A percentile compares a stretch with the other conserved stretches of the same genome.
phyloP scores from a whole-genome alignment of 2,113 vertebrate species.

The Murina feae region DNA sequence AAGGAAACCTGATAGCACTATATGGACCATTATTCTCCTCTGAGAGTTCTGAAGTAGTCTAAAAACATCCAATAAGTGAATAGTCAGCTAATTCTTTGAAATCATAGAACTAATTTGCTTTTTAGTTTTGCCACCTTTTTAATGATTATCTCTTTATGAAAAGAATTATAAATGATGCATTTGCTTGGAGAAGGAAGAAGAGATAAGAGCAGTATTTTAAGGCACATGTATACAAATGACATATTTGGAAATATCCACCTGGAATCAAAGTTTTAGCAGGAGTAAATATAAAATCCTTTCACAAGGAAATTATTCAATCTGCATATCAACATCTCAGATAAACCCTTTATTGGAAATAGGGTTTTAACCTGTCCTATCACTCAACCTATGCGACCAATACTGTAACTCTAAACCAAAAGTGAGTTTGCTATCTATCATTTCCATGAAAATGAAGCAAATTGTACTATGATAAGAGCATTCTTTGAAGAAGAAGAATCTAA shows the following conservation, averaged over 20 bases:
- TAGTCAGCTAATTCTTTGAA: slow-evolving; percentile 65
- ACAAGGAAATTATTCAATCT: slow-evolving; percentile 18
- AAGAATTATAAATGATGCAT: slow-evolving; percentile 70
- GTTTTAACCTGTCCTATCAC: neutral
- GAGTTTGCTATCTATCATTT: neutral
- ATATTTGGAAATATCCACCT: slow-evolving; percentile 26
- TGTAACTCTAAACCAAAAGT: neutral
- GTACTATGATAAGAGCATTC: neutral
- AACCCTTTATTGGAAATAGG: neutral
- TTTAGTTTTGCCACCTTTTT: slow-evolving; percentile 67
- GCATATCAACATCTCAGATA: neutral
- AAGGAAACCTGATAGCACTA: slow-evolving; percentile 47
- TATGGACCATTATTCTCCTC: slow-evolving; percentile 53
- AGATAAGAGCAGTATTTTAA: slow-evolving; percentile 28
- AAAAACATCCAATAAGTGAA: slow-evolving; percentile 68
- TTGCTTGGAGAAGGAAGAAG: slow-evolving; percentile 44
- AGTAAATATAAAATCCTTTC: slow-evolving; percentile 11
- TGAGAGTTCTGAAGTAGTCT: slow-evolving; percentile 57
- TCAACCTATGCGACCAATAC: neutral
- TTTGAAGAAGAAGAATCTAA: slow-evolving; percentile 22
- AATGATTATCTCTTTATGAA: slow-evolving; percentile 67
- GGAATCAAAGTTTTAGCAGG: slow-evolving; percentile 16
- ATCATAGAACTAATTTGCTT: slow-evolving; percentile 68
- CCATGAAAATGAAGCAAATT: neutral
- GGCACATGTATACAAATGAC: neutral